These are phyloP conservation scores for Pelodiscus sinensis DNA, from an alignment of 2,113 vertebrate genomes.

Conservation along the genomic window DNA sequence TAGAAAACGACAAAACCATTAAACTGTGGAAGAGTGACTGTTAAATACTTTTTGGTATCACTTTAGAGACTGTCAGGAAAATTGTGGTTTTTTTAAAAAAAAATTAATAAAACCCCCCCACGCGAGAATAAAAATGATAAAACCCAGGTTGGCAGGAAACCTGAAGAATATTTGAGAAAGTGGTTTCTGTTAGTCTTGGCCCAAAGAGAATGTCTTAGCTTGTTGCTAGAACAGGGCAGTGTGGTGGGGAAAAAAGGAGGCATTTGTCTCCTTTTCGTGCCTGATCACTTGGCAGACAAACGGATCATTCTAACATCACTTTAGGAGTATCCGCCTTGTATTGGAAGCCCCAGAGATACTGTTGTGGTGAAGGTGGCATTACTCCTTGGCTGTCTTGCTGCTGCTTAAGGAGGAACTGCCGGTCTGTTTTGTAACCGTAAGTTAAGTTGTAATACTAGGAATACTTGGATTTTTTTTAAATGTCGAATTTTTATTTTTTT, in stretches of 20 bases:
- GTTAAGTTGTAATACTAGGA: conserved; percentile 53
- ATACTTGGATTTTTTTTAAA: conserved; percentile 46
- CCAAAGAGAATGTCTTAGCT: conserved; percentile 59
- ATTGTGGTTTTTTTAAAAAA: conserved; percentile 26
- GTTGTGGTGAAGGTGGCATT: conserved; percentile 2
- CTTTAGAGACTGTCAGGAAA: conserved; percentile 60
- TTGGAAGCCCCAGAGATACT: conserved; percentile 55
- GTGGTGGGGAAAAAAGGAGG: conserved; percentile 28
- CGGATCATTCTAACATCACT: neutral
- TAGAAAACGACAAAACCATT: conserved; percentile 99
- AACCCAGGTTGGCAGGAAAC: conserved; percentile 45
- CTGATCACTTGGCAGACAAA: conserved; percentile 41
- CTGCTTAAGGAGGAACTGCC: conserved; percentile 40
- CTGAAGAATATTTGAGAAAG: conserved; percentile 42
- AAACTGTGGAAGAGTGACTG: conserved; percentile 99
- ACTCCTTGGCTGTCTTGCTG: conserved; percentile 22
- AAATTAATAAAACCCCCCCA: neutral
- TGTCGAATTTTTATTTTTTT: conserved; percentile 28
- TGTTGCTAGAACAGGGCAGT: conserved; percentile 36
- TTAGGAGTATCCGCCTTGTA: conserved; percentile 27
- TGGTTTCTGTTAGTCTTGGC: conserved; percentile 65
- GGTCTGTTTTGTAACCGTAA: conserved; percentile 61
- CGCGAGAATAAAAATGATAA: neutral
- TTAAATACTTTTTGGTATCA: conserved; percentile 76
- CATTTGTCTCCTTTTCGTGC: conserved; percentile 60